Percentiles rank a stretch among this genome's conserved stretches.
These are phyloP conservation scores for Phorcus lineatus DNA, from an alignment of 2,888 invertebrate species.

Conservation along the genomic window DNA sequence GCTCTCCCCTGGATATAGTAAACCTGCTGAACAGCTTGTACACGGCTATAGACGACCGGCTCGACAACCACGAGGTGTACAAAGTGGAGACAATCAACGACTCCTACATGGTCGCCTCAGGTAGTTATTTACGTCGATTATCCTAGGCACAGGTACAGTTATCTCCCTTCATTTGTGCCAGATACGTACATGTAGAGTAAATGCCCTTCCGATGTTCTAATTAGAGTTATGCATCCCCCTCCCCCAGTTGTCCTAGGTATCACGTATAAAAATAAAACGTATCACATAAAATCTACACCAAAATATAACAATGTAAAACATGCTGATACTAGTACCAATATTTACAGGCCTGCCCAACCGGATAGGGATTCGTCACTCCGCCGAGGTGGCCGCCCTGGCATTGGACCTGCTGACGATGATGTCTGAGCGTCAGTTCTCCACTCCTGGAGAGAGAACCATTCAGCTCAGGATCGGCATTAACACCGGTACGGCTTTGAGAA, in stretches of 20 bases:
- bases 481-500: conserved; percentile 58
- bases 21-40: conserved; percentile 47
- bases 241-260: too few relatives aligned
- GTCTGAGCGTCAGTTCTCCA: conserved; percentile 41
- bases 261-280: too few relatives aligned
- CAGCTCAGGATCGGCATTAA: conserved; percentile 59
- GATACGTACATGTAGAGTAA: too few relatives aligned
- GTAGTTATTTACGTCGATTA: conserved; percentile 26
- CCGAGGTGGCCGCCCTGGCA: conserved; percentile 57
- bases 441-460: conserved; percentile 38
- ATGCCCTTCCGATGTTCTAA: too few relatives aligned
- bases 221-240: too few relatives aligned
- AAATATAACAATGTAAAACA: too few relatives aligned
- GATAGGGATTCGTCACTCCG: conserved; percentile 56
- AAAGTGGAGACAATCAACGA: conserved; percentile 58
- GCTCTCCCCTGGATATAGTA: conserved; percentile 46
- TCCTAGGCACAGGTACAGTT: too few relatives aligned
- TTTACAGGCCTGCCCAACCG: conserved; percentile 54
- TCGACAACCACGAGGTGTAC: conserved; percentile 49
- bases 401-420: conserved; percentile 50
- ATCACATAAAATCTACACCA: too few relatives aligned
- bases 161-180: too few relatives aligned
- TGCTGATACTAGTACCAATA: too few relatives aligned
- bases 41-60: conserved; percentile 45
- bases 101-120: conserved; percentile 58